Evolutionary conservation across 2,888 invertebrate species (phyloP).

Genomic region (Pammene fasciana): DNA sequence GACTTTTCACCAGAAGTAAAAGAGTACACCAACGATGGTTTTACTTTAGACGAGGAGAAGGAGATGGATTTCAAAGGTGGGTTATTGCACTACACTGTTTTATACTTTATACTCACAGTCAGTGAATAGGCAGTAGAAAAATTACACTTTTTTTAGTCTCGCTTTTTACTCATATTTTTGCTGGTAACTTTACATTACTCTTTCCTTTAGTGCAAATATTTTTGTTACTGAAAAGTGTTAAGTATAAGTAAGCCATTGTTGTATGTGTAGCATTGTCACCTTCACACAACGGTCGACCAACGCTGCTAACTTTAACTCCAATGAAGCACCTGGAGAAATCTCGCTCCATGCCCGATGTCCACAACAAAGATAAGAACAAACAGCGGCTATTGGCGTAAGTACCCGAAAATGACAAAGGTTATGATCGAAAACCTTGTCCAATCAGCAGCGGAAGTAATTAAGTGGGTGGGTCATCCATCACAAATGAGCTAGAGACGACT

Average conservation of each 20-base stretch:
- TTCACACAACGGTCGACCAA: conserved; percentile 57
- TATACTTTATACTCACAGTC: neutral
- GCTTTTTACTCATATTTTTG: neutral
- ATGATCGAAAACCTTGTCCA: neutral
- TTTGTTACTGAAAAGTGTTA: neutral
- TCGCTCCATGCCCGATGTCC: conserved; percentile 92
- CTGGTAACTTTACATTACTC: no score
- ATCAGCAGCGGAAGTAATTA: no score
- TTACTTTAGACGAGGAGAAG: conserved; percentile 58
- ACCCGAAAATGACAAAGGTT: no score
- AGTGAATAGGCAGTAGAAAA: neutral
- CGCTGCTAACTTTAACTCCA: conserved; percentile 80
- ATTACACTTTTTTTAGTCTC: neutral
- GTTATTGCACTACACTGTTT: no score
- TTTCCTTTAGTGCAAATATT: no score
- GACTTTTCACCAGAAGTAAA: conserved; percentile 64
- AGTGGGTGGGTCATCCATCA: no score
- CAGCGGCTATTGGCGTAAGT: conserved; percentile 89
- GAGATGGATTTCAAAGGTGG: conserved; percentile 51
- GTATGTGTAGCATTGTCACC: conserved; percentile 42
- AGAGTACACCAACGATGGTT: conserved; percentile 62
- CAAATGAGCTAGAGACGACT: no score
- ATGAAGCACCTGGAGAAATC: conserved; percentile 89
- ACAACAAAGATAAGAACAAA: conserved; percentile 87
- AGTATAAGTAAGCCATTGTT: no score